Evolutionary conservation across 2,888 invertebrate genomes (phyloP).

Genomic region (Lottia scabra): DNA sequence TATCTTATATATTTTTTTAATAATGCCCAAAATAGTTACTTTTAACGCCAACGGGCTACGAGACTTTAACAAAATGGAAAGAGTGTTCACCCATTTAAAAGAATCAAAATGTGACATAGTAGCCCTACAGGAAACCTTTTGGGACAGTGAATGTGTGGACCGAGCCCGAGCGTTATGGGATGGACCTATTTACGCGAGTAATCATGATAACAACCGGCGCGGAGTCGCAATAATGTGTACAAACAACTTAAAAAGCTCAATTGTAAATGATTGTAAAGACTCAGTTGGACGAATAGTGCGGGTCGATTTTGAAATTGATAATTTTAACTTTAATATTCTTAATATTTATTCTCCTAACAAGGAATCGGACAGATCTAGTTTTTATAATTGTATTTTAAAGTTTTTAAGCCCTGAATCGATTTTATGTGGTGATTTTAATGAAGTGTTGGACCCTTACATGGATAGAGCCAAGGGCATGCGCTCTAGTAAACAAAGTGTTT

Average conservation of each 20-base stretch:
- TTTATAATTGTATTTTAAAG: background rate
- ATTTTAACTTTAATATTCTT: background rate
- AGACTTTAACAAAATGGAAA: background rate
- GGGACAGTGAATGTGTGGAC: background rate
- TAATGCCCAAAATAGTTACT: background rate
- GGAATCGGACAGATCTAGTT: background rate
- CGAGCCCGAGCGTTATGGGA: background rate
- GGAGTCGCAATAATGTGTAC: background rate
- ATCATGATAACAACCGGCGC: background rate
- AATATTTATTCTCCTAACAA: background rate
- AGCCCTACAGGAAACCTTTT: background rate
- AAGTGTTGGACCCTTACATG: background rate
- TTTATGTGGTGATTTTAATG: background rate
- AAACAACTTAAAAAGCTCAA: background rate
- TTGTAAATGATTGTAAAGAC: background rate
- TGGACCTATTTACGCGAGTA: background rate
- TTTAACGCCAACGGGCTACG: background rate
- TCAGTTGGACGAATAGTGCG: background rate
- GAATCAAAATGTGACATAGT: background rate
- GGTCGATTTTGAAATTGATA: background rate
- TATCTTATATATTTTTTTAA: no score
- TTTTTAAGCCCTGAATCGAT: background rate
- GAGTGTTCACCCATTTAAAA: background rate
- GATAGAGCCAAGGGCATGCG: background rate
- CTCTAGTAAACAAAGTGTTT: background rate